Evolutionary conservation across 2,113 vertebrate species (phyloP).

Genomic region (Myotis yumanensis): DNA sequence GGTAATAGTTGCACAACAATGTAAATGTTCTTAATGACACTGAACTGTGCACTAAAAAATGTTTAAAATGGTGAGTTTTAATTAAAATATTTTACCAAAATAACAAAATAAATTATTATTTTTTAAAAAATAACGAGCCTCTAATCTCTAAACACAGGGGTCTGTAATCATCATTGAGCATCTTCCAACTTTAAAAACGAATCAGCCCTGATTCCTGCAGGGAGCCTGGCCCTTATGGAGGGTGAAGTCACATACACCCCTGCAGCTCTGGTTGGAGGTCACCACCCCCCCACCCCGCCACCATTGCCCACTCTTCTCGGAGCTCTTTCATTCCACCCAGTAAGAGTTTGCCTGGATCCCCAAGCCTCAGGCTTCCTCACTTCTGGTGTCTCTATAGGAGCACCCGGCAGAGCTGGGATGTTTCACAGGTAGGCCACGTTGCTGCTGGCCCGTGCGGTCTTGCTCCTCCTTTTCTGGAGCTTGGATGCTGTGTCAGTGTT

Average conservation of each 20-base stretch:
- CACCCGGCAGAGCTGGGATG: not conserved
- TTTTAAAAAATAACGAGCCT: not conserved
- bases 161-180: not conserved
- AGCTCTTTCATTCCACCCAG: not conserved
- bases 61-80: not conserved
- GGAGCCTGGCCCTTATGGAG: not conserved
- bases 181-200: not conserved
- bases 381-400: not conserved
- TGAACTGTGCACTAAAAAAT: not conserved
- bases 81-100: not conserved
- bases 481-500: not conserved
- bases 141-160: not conserved
- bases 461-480: not conserved
- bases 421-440: not conserved
- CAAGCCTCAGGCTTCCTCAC: not conserved
- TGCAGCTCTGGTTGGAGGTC: not conserved
- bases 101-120: not conserved
- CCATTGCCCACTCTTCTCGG: not conserved
- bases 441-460: no score
- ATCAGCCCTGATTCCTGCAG: not conserved
- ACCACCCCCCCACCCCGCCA: no score
- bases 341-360: not conserved
- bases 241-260: not conserved
- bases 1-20: no score
- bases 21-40: not conserved